Evolutionary conservation across 2,888 invertebrate genomes (phyloP).

Genomic region (Acronicta psi): DNA sequence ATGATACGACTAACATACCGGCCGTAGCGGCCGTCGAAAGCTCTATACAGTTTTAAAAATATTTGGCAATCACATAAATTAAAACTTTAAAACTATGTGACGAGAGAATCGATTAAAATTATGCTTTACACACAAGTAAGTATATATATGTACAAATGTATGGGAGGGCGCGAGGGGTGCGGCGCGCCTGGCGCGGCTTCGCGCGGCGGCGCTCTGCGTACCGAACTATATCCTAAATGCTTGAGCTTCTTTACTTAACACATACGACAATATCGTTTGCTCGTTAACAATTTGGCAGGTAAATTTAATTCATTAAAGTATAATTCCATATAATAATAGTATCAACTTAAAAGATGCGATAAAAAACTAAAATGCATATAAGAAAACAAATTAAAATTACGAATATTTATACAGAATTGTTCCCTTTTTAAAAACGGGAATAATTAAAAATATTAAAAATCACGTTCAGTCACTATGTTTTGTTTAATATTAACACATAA

Average conservation of each 20-base stretch:
- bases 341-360: conserved; percentile 86
- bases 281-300: conserved; percentile 87
- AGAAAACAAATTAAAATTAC: conserved; percentile 86
- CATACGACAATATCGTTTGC: conserved; percentile 80
- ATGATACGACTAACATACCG: conserved; percentile 72
- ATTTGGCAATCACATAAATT: conserved; percentile 89
- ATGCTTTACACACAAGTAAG: conserved; percentile 88
- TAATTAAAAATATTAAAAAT: conserved; percentile 82
- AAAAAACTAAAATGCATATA: conserved; percentile 87
- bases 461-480: conserved; percentile 88
- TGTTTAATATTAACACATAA: conserved; percentile 88
- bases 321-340: conserved; percentile 77
- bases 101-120: conserved; percentile 88
- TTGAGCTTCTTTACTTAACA: conserved; percentile 86
- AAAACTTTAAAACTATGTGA: conserved; percentile 88
- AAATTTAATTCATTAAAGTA: conserved; percentile 85
- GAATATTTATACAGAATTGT: conserved; percentile 87
- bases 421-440: conserved; percentile 82
- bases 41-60: conserved; percentile 86
- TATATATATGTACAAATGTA: conserved; percentile 79
- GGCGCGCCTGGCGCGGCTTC: conserved; percentile 56
- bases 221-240: conserved; percentile 82
- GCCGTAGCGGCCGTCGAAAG: conserved; percentile 72
- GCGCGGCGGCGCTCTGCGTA: conserved; percentile 48
- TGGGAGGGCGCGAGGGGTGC: conserved; percentile 79